Evolutionary conservation across 1,140 invertebrate genomes (phyloP).

Genomic region (Harpegnathos saltator): DNA sequence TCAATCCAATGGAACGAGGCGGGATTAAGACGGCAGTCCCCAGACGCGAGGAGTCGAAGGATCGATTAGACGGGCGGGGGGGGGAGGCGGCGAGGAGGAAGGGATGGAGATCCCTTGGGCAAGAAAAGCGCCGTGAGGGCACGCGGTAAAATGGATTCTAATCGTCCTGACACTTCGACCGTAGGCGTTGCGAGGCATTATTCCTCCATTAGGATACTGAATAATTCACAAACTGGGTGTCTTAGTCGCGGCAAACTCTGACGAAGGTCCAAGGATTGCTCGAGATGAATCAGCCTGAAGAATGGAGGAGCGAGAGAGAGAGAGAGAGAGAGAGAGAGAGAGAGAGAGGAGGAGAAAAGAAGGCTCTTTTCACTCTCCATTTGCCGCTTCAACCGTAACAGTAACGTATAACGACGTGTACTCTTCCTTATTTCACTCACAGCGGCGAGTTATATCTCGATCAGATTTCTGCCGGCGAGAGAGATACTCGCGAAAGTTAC

Average conservation of each 20-base stretch:
- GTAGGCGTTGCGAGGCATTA: conserved; percentile 58
- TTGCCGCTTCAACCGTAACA: neutral
- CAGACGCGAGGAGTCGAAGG: conserved; percentile 34
- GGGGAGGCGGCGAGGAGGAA: no score
- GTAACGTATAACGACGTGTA: conserved; percentile 1
- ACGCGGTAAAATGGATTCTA: conserved; percentile 67
- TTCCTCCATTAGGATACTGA: conserved; percentile 68
- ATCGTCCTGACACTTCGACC: conserved; percentile 56
- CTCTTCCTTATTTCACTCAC: neutral
- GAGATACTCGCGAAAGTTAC: no score
- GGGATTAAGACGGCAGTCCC: conserved; percentile 40
- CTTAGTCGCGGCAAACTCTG: conserved; percentile 32
- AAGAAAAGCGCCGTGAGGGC: conserved; percentile 39
- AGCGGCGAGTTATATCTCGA: no score
- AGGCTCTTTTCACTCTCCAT: neutral
- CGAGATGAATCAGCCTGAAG: neutral
- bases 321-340: no score
- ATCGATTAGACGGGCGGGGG: conserved; percentile 51
- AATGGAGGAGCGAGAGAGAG: neutral
- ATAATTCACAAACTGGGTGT: conserved; percentile 68
- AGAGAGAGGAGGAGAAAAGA: no score
- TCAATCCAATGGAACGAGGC: conserved; percentile 39
- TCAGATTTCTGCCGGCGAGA: no score
- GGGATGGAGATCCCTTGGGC: conserved; percentile 24
- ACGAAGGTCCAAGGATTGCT: neutral